Evolutionary conservation across 2,113 vertebrate genomes (phyloP).

Genomic region (Ptychochromis oligacanthus): DNA sequence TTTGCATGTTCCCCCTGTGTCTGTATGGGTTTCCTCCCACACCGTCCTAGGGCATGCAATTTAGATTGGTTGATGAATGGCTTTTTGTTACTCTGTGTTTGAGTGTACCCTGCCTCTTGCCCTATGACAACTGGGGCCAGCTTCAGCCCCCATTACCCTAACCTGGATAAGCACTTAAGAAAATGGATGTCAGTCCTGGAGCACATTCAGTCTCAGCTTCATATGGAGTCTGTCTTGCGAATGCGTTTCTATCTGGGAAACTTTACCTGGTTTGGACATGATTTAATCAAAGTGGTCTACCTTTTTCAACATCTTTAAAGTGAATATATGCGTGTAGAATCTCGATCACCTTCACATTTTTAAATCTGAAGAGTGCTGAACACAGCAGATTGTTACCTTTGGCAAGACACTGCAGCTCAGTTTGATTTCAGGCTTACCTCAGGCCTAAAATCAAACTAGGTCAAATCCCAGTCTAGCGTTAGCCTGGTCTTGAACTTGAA

Average conservation of each 20-base stretch:
- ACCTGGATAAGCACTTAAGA: neutral
- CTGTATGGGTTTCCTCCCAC: no score
- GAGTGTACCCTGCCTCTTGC: neutral
- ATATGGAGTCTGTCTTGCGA: no score
- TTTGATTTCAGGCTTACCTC: neutral
- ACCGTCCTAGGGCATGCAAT: no score
- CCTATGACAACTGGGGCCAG: rapidly evolving
- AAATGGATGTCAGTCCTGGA: neutral
- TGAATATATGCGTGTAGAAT: neutral
- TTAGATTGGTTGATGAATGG: no score
- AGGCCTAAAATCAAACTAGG: rapidly evolving
- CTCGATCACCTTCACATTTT: neutral
- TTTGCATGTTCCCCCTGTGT: no score
- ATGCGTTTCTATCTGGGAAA: neutral
- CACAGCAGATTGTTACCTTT: neutral
- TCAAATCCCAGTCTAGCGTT: neutral
- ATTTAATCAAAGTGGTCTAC: neutral
- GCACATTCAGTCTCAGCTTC: no score
- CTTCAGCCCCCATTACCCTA: neutral
- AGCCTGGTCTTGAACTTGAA: neutral
- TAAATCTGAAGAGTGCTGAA: neutral
- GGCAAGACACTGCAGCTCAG: neutral
- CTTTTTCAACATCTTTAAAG: rapidly evolving
- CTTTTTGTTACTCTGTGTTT: no score
- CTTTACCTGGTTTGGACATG: neutral